These are phyloP conservation scores for Andrena bucephala DNA, from an alignment of 2,888 invertebrate genomes.

Conservation along the genomic window DNA sequence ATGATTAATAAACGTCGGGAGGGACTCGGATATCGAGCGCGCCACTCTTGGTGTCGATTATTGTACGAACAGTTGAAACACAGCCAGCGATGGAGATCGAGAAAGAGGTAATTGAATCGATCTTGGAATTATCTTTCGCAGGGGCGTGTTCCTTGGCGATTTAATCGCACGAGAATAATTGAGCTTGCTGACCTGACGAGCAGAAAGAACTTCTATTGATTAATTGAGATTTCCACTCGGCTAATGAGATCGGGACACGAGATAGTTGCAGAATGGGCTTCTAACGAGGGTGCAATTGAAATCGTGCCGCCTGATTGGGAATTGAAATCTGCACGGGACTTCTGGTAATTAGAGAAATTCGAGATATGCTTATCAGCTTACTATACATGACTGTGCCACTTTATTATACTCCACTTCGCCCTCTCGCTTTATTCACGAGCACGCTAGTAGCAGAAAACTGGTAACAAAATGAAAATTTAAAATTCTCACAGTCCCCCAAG, in stretches of 20 bases:
- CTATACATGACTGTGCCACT: no score
- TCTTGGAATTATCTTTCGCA: slow-evolving; percentile 34
- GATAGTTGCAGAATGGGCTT: slow-evolving; percentile 19
- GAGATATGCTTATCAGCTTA: no score
- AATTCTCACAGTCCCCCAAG: background rate
- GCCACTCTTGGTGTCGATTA: slow-evolving; percentile 56
- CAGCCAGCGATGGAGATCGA: slow-evolving; percentile 49
- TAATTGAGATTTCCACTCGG: slow-evolving; percentile 45
- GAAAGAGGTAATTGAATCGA: slow-evolving; percentile 65
- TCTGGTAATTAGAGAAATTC: background rate
- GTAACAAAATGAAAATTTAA: no score
- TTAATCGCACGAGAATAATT: slow-evolving; percentile 44
- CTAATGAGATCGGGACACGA: slow-evolving; percentile 34
- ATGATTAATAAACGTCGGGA: slow-evolving; percentile 63
- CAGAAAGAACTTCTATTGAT: slow-evolving; percentile 29
- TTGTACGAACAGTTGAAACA: slow-evolving; percentile 30
- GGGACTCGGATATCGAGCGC: slow-evolving; percentile 47
- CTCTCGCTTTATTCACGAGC: no score
- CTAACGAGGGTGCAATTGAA: slow-evolving; percentile 35
- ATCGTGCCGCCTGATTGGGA: slow-evolving; percentile 1
- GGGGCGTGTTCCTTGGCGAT: slow-evolving; percentile 33
- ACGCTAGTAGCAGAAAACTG: no score
- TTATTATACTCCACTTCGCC: no score
- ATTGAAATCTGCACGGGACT: background rate
- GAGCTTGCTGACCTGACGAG: slow-evolving; percentile 12